Conservation (phyloP, 2,888 invertebrate species). For the Cacoxenus indagator region DNA sequence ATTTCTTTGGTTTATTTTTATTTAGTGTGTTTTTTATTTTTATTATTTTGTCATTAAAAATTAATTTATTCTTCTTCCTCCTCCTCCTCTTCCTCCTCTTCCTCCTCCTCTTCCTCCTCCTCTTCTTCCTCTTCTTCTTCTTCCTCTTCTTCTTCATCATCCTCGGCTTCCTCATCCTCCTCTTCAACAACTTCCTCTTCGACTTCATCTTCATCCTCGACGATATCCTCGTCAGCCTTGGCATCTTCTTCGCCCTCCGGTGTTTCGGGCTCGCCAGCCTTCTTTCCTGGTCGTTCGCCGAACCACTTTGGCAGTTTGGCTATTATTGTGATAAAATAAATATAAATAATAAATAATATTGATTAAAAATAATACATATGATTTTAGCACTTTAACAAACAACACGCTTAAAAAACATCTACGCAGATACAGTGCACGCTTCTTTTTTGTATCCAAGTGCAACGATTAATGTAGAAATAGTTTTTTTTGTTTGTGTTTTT, state of each 20-base stretch:
- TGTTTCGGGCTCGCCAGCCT: constrained; percentile 88
- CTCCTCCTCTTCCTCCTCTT: constrained; percentile 66
- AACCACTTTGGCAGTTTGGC: constrained; percentile 96
- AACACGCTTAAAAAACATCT: not conserved
- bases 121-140: constrained; percentile 72
- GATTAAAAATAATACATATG: constrained; percentile 2
- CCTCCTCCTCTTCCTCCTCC: constrained; percentile 70
- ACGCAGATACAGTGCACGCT: not conserved
- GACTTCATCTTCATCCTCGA: constrained; percentile 81
- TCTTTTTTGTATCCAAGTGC: too few species aligned
- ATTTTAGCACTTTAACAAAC: constrained; percentile 2
- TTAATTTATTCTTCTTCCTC: constrained; percentile 54
- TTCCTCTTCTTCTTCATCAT: constrained; percentile 76
- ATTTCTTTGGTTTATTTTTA: constrained; percentile 59
- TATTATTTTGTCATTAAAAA: too few species aligned
- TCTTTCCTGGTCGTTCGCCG: constrained; percentile 95
- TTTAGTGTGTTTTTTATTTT: constrained; percentile 27
- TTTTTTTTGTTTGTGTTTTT: constrained; percentile 32
- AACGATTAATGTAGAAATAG: too few species aligned
- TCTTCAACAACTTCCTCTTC: constrained; percentile 84
- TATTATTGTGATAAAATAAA: constrained; percentile 62
- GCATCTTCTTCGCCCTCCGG: constrained; percentile 93
- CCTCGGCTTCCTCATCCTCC: constrained; percentile 79
- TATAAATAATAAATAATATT: not conserved
- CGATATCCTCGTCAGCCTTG: constrained; percentile 81